These are phyloP conservation scores for Pheosia tremula DNA, from an alignment of 2,888 invertebrate species.

Conservation along the genomic window DNA sequence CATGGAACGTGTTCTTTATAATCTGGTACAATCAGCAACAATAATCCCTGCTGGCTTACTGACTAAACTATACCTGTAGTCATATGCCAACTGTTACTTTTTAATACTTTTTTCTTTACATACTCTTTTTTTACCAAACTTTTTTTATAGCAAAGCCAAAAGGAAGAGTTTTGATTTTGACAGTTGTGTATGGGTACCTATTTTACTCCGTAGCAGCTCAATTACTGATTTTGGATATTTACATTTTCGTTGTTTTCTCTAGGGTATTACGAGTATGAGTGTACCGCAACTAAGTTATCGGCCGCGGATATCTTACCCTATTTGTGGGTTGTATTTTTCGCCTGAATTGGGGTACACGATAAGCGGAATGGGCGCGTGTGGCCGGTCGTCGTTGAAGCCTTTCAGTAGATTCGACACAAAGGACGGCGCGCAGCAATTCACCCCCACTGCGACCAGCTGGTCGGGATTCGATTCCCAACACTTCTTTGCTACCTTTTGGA, in stretches of 20 bases:
- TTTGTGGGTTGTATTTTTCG: constrained; percentile 89
- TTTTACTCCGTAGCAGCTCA: no score
- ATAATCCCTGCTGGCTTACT: no score
- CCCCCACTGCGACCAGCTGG: constrained; percentile 92
- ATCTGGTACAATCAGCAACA: no score
- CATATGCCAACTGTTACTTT: no score
- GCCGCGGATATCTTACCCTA: constrained; percentile 81
- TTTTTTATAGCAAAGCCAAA: no score
- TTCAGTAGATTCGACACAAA: constrained; percentile 68
- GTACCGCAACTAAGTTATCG: constrained; percentile 37
- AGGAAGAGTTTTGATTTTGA: background rate
- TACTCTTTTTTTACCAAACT: no score
- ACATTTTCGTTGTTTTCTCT: constrained; percentile 21
- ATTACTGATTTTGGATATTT: constrained; percentile 12
- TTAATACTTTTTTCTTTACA: no score
- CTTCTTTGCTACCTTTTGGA: constrained; percentile 88
- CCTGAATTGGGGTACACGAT: constrained; percentile 98
- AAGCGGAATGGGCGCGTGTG: constrained; percentile 86
- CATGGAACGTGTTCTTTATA: background rate
- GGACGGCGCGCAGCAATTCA: constrained; percentile 91
- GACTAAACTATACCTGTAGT: no score
- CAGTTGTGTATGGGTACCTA: no score
- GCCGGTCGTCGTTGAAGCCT: constrained; percentile 79
- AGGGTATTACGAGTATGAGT: constrained; percentile 28
- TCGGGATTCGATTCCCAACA: constrained; percentile 89